A percentile compares a stretch with the other conserved stretches of the same genome.
Conservation (phyloP, 1,140 invertebrate species). For the Alviniconcha marisindica region DNA sequence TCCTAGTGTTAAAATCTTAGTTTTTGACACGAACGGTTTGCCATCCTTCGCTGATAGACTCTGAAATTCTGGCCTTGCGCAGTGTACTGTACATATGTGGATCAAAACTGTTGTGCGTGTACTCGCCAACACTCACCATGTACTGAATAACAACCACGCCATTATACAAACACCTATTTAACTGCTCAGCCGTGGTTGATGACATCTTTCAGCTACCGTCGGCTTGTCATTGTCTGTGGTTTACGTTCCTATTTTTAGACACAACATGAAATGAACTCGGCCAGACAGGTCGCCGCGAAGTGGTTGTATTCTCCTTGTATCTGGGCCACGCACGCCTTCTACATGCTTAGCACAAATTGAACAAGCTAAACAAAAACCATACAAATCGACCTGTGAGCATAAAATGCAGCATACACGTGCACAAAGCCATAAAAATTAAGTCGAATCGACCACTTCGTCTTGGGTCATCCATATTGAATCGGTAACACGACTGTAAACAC, state of each 20-base stretch:
- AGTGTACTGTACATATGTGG: too few relatives aligned
- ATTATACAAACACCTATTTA: background rate
- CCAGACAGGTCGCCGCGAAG: conserved; percentile 30
- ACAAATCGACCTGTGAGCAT: background rate
- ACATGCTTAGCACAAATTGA: background rate
- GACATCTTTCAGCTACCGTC: background rate
- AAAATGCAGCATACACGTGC: background rate
- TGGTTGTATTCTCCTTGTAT: background rate
- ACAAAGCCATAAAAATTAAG: background rate
- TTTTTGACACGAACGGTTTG: too few relatives aligned
- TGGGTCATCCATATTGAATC: conserved; percentile 37
- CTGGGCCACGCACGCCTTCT: background rate
- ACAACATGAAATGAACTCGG: conserved; percentile 12
- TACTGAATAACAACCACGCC: background rate
- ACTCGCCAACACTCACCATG: background rate
- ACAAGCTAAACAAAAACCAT: background rate
- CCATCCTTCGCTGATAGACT: too few relatives aligned
- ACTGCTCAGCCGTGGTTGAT: background rate
- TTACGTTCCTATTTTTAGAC: conserved; percentile 31
- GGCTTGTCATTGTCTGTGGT: conserved; percentile 22
- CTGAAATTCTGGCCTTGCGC: too few relatives aligned
- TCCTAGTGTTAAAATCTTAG: too few relatives aligned
- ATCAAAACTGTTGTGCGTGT: too few relatives aligned
- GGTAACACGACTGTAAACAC: conserved; percentile 17
- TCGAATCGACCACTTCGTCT: background rate